These are phyloP conservation scores for Antedon mediterranea DNA, from an alignment of 53 echinoderm and acorn worm genomes.

Conservation along the genomic window DNA sequence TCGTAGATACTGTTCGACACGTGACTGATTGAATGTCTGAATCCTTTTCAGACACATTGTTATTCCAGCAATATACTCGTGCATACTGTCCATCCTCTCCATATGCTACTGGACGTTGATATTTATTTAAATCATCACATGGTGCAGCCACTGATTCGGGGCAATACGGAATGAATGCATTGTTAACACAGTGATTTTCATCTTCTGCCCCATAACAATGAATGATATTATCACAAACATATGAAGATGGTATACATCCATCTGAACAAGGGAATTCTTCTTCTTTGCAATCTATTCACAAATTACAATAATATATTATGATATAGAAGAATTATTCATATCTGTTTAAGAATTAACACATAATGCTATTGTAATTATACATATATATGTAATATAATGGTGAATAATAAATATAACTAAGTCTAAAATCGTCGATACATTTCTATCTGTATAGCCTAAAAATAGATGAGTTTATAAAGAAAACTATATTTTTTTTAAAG, in stretches of 20 bases:
- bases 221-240: background rate
- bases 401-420: too few relatives aligned
- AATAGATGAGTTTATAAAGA: too few relatives aligned
- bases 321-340: too few relatives aligned
- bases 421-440: too few relatives aligned
- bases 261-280: background rate
- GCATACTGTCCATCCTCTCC: background rate
- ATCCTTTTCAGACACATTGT: too few relatives aligned
- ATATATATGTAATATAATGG: too few relatives aligned
- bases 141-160: background rate
- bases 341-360: too few relatives aligned
- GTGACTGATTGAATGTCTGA: background rate
- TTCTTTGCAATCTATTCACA: background rate
- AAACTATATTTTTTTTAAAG: too few relatives aligned
- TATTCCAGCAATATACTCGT: background rate
- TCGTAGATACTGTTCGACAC: background rate
- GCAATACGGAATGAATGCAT: background rate
- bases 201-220: background rate
- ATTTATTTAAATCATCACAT: background rate
- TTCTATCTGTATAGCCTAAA: too few relatives aligned
- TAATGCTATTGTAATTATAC: too few relatives aligned
- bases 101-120: background rate
- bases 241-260: background rate
- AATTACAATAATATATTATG: too few relatives aligned
- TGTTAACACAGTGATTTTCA: background rate